These are phyloP conservation scores for Pygocentrus nattereri DNA, from an alignment of 2,797 vertebrate genomes.

Conservation along the genomic window DNA sequence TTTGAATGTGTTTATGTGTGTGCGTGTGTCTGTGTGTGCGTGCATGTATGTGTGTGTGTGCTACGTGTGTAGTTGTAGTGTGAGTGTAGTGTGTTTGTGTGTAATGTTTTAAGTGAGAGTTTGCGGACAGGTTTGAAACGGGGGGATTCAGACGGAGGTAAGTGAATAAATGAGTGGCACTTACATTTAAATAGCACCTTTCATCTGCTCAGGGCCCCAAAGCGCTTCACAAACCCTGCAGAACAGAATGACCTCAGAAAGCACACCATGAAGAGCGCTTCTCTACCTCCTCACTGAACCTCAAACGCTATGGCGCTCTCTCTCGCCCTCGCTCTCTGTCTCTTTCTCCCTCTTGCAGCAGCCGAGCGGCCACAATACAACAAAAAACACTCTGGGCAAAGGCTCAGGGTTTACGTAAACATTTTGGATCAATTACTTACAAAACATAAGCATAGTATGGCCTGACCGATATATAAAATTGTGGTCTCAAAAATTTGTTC, in stretches of 20 bases:
- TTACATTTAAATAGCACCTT: conserved; percentile 92
- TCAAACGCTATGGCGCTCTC: conserved; percentile 45
- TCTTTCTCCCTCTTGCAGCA: conserved; percentile 36
- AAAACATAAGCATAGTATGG: not conserved
- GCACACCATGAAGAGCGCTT: conserved; percentile 81
- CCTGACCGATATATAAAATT: not conserved
- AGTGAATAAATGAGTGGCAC: conserved; percentile 89
- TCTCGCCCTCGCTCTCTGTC: not conserved
- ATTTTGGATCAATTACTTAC: conserved; percentile 9
- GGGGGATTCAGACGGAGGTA: conserved; percentile 79
- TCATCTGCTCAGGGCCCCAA: conserved; percentile 90
- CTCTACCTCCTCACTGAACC: conserved; percentile 64
- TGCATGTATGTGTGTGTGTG: conserved; percentile 45
- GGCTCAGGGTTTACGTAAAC: conserved; percentile 25
- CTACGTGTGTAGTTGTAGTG: conserved; percentile 55
- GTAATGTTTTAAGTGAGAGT: conserved; percentile 66
- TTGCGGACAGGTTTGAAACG: conserved; percentile 73
- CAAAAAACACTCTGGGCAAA: conserved; percentile 15
- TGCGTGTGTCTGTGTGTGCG: conserved; percentile 59
- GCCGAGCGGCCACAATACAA: conserved; percentile 41
- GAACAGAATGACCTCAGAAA: conserved; percentile 90
- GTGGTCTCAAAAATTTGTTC: not conserved
- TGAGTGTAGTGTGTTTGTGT: conserved; percentile 47
- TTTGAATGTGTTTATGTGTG: conserved; percentile 49
- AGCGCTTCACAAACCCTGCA: conserved; percentile 90